phyloP scores from a whole-genome alignment of 23 tunicate species.

The Ascidia mentula region DNA sequence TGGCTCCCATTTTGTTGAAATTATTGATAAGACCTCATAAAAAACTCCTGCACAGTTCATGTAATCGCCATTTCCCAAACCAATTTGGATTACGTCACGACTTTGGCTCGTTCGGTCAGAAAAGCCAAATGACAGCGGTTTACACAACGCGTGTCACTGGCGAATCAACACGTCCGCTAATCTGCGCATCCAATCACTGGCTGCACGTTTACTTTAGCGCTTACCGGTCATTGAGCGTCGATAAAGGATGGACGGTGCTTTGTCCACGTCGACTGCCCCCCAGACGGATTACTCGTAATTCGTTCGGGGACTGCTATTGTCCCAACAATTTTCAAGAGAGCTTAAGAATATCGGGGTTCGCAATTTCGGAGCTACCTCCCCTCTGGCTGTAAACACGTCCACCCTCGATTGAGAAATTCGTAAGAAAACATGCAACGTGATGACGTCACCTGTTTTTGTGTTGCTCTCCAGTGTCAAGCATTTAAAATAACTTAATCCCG shows the following conservation, averaged over 20 bases:
- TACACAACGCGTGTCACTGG: background rate
- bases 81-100: background rate
- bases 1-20: too few relatives aligned
- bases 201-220: background rate
- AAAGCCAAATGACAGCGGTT: background rate
- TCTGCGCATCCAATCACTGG: background rate
- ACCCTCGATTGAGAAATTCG: too few relatives aligned
- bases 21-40: too few relatives aligned
- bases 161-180: background rate
- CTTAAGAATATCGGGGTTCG: too few relatives aligned
- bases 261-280: background rate
- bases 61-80: background rate
- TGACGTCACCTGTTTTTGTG: too few relatives aligned
- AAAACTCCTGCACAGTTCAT: too few relatives aligned
- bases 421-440: too few relatives aligned
- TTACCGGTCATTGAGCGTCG: background rate
- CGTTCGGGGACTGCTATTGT: background rate
- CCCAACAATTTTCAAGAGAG: too few relatives aligned
- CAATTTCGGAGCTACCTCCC: too few relatives aligned
- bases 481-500: too few relatives aligned
- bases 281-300: constrained; percentile 5
- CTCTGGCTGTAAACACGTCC: too few relatives aligned
- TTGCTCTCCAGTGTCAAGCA: too few relatives aligned
- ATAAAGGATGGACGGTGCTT: background rate
- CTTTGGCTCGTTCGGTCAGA: background rate